Conservation (phyloP, 2,113 vertebrate genomes). For the Leptocoma aspasia region DNA sequence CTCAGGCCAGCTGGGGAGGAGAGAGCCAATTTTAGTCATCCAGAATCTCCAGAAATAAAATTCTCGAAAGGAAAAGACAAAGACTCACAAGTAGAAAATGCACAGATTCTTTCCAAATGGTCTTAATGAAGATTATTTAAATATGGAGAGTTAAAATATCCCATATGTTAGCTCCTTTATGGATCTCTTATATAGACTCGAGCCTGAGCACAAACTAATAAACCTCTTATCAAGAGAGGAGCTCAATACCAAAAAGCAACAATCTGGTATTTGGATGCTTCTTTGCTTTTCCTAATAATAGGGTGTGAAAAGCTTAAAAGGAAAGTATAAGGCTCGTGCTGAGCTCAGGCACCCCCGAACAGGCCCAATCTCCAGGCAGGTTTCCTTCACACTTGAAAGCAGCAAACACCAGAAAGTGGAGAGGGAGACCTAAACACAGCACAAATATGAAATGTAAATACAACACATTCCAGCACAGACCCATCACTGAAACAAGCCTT, state of each 20-base stretch:
- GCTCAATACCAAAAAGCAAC: neutral
- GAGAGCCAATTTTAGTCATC: neutral
- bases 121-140: neutral
- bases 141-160: neutral
- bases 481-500: neutral
- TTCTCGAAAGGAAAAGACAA: neutral
- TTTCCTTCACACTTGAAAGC: neutral
- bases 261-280: neutral
- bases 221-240: neutral
- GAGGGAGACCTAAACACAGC: neutral
- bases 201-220: neutral
- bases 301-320: neutral
- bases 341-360: neutral
- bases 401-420: neutral
- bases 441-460: slow-evolving; percentile 9
- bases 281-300: neutral
- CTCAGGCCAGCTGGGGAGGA: neutral
- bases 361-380: neutral
- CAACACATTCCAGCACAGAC: neutral
- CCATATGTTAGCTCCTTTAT: neutral
- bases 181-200: neutral
- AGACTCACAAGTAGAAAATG: neutral
- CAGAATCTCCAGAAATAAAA: neutral
- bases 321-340: neutral
- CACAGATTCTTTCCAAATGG: neutral